Evolutionary conservation across 2,797 vertebrate species (phyloP).

Genomic region (Phrynocephalus forsythii): DNA sequence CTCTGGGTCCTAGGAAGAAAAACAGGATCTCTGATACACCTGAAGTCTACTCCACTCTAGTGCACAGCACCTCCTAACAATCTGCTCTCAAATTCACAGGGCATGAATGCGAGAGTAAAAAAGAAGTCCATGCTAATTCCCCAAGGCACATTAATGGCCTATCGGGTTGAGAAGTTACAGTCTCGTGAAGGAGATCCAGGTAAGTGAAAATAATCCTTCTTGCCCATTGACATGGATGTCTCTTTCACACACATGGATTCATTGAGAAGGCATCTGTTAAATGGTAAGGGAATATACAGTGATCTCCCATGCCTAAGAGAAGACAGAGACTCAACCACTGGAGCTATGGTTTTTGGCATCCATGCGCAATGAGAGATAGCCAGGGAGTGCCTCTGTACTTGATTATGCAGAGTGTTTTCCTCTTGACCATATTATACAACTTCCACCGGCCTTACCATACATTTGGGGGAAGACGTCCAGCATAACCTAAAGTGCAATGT

Average conservation of each 20-base stretch:
- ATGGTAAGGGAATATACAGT: neutral
- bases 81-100: conserved; percentile 19
- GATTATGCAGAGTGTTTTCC: too few species aligned
- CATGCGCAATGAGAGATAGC: neutral
- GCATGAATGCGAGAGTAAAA: neutral
- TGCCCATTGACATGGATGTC: too few species aligned
- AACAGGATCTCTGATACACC: neutral
- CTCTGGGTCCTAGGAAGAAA: neutral
- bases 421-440: too few species aligned
- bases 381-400: too few species aligned
- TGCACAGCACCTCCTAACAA: neutral
- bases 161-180: conserved; percentile 18
- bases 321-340: too few species aligned
- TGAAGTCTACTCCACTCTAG: neutral
- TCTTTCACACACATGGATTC: neutral
- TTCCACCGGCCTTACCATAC: too few species aligned
- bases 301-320: neutral
- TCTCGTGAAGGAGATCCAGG: neutral
- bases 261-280: too few species aligned
- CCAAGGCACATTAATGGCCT: conserved; percentile 33
- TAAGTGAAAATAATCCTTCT: conserved; percentile 11
- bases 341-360: neutral
- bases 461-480: too few species aligned
- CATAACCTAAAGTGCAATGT: too few species aligned
- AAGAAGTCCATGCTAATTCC: conserved; percentile 29